Evolutionary conservation across 2,113 vertebrate genomes (phyloP), one percentile per base, ranked within the genome.

Genomic region (Orycteropus afer): DNA sequence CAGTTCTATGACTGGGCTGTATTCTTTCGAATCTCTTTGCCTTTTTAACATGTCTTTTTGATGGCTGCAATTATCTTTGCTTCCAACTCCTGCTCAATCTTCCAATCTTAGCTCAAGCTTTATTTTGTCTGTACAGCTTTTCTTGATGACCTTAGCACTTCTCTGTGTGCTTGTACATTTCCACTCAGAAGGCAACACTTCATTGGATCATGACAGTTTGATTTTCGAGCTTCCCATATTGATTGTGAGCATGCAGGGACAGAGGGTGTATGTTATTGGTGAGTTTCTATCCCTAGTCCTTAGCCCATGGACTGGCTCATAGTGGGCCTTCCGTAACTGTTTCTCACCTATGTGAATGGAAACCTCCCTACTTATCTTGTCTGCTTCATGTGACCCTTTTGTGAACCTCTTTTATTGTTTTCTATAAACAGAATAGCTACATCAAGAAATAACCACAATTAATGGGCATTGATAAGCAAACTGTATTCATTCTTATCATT

Each of bases 381-480:
- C 40, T 89, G 29, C 4, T 74, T 23, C 40, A 74, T 74, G 78
- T 85, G 69, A 63, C 69, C 12, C 18, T 82, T 89, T 92, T 78
- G 13, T 49, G 86, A 23, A 69, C 6, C 22, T 90, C 29, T 74
- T 55, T n/a, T 20, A 32, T 80, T 78, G 65, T 86, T n/a, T 17
- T 73, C 10, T 78, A 5, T 55, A 74, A 93, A 67, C 15, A 22
- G 45, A 47, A 92, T 78, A 85, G 6, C 45, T 59, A 94, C 25
- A 85, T 95, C 71, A 82, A 83, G 76, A 84, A 83, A 8, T 76
- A 37, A 55, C 27, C 51, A 42, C 91, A 91, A 94, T 81, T 63
- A 94, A 83, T 7, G 6, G 13, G 0, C 59, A 61, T 67, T 27
- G 13, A 77, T 32, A 73, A 94, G 47, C 15, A 74, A 93, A 86